Evolutionary conservation across 92 coral and sea anemone species (phyloP), one percentile per base, ranked within the genome.

Genomic region (Pocillopora grandis): DNA sequence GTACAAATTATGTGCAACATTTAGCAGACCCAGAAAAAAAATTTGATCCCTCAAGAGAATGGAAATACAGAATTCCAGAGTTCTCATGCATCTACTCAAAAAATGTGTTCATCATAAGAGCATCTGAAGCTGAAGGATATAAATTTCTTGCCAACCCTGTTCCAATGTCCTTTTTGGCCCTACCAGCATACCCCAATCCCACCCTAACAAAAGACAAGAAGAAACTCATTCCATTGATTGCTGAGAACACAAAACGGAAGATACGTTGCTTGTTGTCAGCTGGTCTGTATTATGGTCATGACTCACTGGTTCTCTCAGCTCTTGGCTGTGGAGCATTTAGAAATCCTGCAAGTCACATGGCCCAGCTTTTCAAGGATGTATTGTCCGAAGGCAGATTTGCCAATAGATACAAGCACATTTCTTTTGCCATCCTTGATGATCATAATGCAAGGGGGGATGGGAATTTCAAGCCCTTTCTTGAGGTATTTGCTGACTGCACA

Each of bases 281-380:
- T 59, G 98, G 92, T 31, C 85, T 91, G 67, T 27, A 75, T 13
- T 80, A 91, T 49, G 93, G 89, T 10, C 98, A 94, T 78, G 95
- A 94, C 60, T 87, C 95, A 1, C 88, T 94, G 19, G 98, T 94
- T 52, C 49, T 94, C 62, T 94, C 98, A 55, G 98, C 98, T 3
- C 90, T 93, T 91, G 98, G 98, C 2, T 94, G 98, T 80, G 98
- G 98, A 5, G 98, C 98, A 63, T 94, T 94, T 62, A 77, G 98
- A 78, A 94, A 94, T 75, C 98, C 98, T 12, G 92, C 98, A 13
- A 60, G 82, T 36, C 98, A 94, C 81, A 60, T 94, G 62, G 98
- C 98, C 23, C 84, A 86, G 80, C 84, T 94, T 20, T 94, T 94
- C 52, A 87, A 87, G 73, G 93, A 87, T 33, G 90, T 94, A 15